phyloP scores from a whole-genome alignment of 2,888 invertebrate species.

The Masnerella sp. region DNA sequence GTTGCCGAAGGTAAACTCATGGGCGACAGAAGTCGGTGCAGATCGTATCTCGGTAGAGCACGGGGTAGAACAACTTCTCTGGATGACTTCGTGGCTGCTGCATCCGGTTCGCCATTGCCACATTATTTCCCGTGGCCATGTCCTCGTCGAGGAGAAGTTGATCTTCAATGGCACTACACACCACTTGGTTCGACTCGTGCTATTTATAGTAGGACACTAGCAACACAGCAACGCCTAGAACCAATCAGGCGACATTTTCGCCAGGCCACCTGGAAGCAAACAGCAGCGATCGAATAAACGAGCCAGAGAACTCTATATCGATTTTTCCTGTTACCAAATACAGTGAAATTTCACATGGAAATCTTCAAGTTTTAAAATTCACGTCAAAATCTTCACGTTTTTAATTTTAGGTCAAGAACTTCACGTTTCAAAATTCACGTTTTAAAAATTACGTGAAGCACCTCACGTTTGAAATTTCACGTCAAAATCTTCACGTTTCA shows the following conservation, averaged over 20 bases:
- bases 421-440: no score
- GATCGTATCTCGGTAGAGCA: conserved; percentile 69
- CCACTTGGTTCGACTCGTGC: conserved; percentile 24
- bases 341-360: no score
- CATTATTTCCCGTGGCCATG: conserved; percentile 72
- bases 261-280: conserved; percentile 3
- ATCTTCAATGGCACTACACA: conserved; percentile 47
- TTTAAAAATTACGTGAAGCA: no score
- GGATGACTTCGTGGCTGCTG: conserved; percentile 70
- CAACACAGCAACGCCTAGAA: conserved; percentile 32
- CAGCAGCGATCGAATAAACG: no score
- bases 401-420: no score
- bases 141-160: conserved; percentile 54
- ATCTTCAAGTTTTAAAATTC: no score
- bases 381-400: no score
- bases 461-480: no score
- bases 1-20: conserved; percentile 52
- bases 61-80: conserved; percentile 66
- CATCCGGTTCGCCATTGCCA: conserved; percentile 74
- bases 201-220: conserved; percentile 47
- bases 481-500: no score
- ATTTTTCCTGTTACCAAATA: no score
- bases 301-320: no score
- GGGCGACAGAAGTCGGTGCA: conserved; percentile 63
- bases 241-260: conserved; percentile 28